These are phyloP conservation scores for Archips crataeganus DNA, from an alignment of 2,888 invertebrate species.

Conservation along the genomic window DNA sequence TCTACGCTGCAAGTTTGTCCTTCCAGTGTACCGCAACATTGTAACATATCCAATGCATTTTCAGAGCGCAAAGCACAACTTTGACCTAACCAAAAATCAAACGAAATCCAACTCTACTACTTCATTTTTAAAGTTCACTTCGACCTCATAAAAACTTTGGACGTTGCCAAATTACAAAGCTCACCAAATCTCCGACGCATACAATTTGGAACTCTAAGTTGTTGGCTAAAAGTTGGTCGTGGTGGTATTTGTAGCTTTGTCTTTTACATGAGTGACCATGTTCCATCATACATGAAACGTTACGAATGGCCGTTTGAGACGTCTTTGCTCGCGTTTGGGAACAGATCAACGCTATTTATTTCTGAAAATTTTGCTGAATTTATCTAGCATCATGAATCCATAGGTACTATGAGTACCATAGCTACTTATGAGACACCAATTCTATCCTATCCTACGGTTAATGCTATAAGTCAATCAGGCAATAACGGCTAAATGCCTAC, in stretches of 20 bases:
- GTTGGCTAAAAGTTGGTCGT: not conserved
- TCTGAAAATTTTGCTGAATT: not conserved
- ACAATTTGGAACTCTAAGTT: conserved; percentile 21
- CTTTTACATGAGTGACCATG: conserved; percentile 46
- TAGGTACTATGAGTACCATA: no score
- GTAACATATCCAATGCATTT: conserved; percentile 59
- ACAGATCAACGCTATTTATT: not conserved
- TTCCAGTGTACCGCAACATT: conserved; percentile 63
- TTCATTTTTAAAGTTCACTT: not conserved
- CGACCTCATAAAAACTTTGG: conserved; percentile 8
- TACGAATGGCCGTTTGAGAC: conserved; percentile 70
- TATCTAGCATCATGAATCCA: not conserved
- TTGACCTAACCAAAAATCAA: conserved; percentile 43
- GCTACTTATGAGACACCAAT: no score
- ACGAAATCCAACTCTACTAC: conserved; percentile 21
- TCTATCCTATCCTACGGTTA: no score
- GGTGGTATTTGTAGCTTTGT: conserved; percentile 12
- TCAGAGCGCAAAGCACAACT: conserved; percentile 51
- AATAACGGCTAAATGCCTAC: no score
- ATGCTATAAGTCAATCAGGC: no score
- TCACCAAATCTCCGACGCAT: conserved; percentile 2
- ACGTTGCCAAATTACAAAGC: conserved; percentile 21
- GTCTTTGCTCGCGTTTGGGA: conserved; percentile 46
- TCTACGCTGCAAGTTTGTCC: conserved; percentile 66
- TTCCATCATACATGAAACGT: conserved; percentile 58